Conservation (phyloP, 1,140 invertebrate genomes). For the Anoplolepis gracilipes region DNA sequence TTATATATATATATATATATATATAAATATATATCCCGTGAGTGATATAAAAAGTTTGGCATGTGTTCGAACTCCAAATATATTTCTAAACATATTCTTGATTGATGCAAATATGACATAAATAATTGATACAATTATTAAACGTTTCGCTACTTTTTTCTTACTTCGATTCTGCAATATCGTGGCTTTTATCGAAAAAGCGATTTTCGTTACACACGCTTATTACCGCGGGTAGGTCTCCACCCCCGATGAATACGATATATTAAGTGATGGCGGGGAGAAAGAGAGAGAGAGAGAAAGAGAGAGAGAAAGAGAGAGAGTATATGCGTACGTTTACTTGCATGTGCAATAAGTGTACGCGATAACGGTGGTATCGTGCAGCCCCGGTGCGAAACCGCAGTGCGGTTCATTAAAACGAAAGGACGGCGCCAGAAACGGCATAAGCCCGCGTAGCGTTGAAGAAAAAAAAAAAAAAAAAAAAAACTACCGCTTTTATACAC, state of each 20-base stretch:
- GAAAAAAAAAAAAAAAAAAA: neutral
- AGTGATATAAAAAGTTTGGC: neutral
- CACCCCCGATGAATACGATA: slow-evolving; percentile 13
- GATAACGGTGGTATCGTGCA: slow-evolving; percentile 40
- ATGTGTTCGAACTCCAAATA: neutral
- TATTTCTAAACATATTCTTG: neutral
- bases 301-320: no score
- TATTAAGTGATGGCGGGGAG: slow-evolving; percentile 5
- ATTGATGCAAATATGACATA: no score
- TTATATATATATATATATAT: no score
- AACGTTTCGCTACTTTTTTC: neutral
- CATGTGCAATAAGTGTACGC: slow-evolving; percentile 39
- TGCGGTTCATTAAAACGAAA: slow-evolving; percentile 52
- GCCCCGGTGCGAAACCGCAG: slow-evolving; percentile 42
- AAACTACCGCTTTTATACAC: neutral
- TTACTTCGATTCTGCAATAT: neutral
- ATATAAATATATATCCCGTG: slow-evolving; percentile 4
- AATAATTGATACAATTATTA: slow-evolving; percentile 8
- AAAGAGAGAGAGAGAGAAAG: no score
- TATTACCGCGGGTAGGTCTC: neutral
- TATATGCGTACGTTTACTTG: neutral
- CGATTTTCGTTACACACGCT: slow-evolving; percentile 4
- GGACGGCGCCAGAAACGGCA: slow-evolving; percentile 51
- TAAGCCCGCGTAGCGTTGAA: neutral
- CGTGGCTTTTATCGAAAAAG: neutral